A percentile compares a stretch with the other conserved stretches of the same genome.
phyloP scores from a whole-genome alignment of 2,797 vertebrate species.

The Diplodus sargus region DNA sequence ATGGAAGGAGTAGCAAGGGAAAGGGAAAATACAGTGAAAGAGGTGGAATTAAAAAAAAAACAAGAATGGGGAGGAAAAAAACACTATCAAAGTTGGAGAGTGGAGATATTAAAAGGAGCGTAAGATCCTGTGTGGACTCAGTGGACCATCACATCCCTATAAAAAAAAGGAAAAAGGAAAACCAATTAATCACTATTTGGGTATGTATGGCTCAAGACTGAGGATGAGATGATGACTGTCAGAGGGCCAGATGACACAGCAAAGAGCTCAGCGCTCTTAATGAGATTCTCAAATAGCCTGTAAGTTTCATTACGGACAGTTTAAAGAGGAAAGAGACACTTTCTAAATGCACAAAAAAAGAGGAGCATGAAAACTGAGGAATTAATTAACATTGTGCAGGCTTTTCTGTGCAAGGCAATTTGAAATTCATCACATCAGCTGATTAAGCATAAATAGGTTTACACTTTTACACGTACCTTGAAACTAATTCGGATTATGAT shows the following conservation, averaged over 20 bases:
- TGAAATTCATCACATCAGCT: constrained; percentile 6
- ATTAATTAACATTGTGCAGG: not conserved
- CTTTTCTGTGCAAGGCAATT: constrained; percentile 10
- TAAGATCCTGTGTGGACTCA: constrained; percentile 73
- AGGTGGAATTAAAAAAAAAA: constrained; percentile 20
- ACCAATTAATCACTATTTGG: constrained; percentile 78
- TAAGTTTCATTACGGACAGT: constrained; percentile 5
- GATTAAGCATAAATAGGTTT: not conserved
- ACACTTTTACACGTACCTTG: not conserved
- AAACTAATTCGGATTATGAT: not conserved
- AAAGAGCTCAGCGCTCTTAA: constrained; percentile 61
- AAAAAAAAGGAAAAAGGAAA: constrained; percentile 45
- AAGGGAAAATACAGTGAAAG: constrained; percentile 46
- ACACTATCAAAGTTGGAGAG: constrained; percentile 67
- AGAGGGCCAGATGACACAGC: constrained; percentile 68
- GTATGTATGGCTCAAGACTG: constrained; percentile 60
- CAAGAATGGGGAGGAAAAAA: constrained; percentile 25
- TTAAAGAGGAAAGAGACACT: constrained; percentile 14
- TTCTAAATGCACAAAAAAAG: not conserved
- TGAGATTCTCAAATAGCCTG: constrained; percentile 54
- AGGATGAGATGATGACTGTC: constrained; percentile 70
- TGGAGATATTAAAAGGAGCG: constrained; percentile 65
- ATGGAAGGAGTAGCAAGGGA: constrained; percentile 64
- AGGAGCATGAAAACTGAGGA: not conserved
- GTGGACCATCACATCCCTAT: constrained; percentile 74